Evolutionary conservation across 2,113 vertebrate species (phyloP).

Genomic region (Bubo bubo): DNA sequence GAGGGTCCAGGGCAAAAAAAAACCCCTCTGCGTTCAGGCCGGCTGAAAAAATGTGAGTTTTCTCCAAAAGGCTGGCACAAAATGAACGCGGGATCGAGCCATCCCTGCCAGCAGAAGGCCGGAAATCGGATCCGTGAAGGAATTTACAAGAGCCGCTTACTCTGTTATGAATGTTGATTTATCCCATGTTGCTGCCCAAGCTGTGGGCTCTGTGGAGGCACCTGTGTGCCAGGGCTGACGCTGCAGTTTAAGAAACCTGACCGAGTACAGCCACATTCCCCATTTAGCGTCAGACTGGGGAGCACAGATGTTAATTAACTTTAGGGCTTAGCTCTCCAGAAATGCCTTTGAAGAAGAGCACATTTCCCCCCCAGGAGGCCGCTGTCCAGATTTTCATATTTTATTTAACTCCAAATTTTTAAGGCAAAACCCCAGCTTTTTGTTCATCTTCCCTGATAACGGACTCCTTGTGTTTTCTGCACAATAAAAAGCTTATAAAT

Average conservation of each 20-base stretch:
- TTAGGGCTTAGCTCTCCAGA: conserved; percentile 36
- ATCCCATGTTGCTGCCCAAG: neutral
- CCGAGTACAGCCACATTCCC: neutral
- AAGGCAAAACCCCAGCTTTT: neutral
- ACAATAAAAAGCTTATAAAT: conserved; percentile 38
- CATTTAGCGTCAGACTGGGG: neutral
- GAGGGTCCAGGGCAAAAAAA: neutral
- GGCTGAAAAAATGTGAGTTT: neutral
- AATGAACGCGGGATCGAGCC: neutral
- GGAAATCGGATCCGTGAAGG: neutral
- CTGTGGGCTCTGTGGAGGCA: neutral
- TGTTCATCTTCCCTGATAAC: neutral
- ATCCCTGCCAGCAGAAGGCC: conserved; percentile 1
- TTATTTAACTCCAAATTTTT: conserved; percentile 18
- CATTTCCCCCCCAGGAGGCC: neutral
- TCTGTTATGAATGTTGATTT: neutral
- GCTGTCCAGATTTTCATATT: conserved; percentile 17
- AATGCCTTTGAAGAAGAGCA: conserved; percentile 32
- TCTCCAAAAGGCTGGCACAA: neutral
- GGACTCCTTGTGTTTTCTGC: neutral
- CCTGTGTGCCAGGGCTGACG: neutral
- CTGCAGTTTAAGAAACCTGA: neutral
- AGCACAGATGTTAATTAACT: conserved; percentile 56
- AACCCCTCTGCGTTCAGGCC: neutral
- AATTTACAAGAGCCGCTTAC: neutral